A percentile compares a stretch with the other conserved stretches of the same genome.
These are phyloP conservation scores for Pogonognathellus flavescens DNA, from an alignment of 1,140 invertebrate species.

Conservation along the genomic window DNA sequence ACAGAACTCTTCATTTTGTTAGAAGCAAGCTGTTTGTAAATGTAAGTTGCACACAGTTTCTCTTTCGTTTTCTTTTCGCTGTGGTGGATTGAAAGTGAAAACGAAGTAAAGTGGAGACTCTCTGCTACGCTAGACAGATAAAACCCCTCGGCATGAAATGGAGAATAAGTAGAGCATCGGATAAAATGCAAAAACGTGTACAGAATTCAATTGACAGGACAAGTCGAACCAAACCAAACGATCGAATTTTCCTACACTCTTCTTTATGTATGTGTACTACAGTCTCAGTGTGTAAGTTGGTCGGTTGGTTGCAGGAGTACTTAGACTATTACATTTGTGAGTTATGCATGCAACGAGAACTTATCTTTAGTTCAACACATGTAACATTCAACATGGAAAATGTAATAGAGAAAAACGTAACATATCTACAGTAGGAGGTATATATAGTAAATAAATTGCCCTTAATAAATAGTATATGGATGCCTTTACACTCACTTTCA, in stretches of 20 bases:
- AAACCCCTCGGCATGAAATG: conserved; percentile 37
- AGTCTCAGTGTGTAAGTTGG: no score
- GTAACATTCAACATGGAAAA: no score
- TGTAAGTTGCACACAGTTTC: conserved; percentile 4
- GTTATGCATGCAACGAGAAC: no score
- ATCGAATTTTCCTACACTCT: conserved; percentile 15
- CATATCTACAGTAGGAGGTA: no score
- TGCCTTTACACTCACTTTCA: background rate
- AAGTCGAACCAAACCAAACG: conserved; percentile 12
- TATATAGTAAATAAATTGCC: no score
- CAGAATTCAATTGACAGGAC: conserved; percentile 54
- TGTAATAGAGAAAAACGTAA: no score
- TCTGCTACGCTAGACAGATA: conserved; percentile 22
- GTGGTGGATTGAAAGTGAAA: background rate
- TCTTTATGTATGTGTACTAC: background rate
- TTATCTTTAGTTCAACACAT: no score
- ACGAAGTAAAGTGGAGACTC: conserved; percentile 32
- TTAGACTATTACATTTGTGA: no score
- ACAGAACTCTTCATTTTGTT: conserved; percentile 28
- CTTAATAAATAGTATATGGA: no score
- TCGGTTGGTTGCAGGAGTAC: no score
- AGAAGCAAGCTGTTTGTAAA: conserved; percentile 40
- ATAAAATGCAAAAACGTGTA: conserved; percentile 59
- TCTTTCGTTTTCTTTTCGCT: background rate
- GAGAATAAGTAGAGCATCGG: conserved; percentile 55